A percentile compares a stretch with the other conserved stretches of the same genome.
Conservation (phyloP, 2,888 invertebrate genomes). For the Tupiocoris notatus region DNA sequence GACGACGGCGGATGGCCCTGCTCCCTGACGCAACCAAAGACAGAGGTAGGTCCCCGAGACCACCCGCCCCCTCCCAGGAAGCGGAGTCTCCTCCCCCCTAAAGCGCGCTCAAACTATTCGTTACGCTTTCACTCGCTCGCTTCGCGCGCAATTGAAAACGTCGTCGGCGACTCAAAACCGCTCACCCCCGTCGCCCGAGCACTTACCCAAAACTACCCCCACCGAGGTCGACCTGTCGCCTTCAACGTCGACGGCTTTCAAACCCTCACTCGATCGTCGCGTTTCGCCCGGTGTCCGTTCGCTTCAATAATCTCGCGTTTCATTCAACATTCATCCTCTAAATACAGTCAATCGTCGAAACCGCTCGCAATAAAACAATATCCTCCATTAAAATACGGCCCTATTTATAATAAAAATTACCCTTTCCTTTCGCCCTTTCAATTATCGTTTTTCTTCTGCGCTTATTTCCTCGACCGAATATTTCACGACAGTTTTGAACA, state of each 20-base stretch:
- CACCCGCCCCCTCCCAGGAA: background rate
- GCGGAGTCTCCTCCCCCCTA: background rate
- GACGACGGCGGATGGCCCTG: conserved; percentile 21
- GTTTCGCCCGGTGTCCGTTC: background rate
- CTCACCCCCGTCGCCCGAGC: background rate
- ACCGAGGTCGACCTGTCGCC: background rate
- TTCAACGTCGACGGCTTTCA: background rate
- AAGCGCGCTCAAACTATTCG: background rate
- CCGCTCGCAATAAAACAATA: too few species aligned
- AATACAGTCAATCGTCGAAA: too few species aligned
- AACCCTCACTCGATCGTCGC: background rate
- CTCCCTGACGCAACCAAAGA: conserved; percentile 28
- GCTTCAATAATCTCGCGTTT: too few species aligned
- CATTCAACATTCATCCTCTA: too few species aligned
- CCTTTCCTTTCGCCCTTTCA: too few species aligned
- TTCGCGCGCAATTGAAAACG: background rate
- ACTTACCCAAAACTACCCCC: background rate
- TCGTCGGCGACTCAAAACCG: background rate
- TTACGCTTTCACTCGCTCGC: conserved; percentile 3
- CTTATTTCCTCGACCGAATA: too few species aligned
- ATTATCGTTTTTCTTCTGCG: too few species aligned
- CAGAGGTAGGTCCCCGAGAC: conserved; percentile 29
- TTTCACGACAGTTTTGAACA: too few species aligned
- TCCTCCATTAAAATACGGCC: too few species aligned
- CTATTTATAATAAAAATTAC: too few species aligned